Base-by-base conservation (phyloP, 2,113 vertebrate genomes). In the Delphinus delphis region DNA sequence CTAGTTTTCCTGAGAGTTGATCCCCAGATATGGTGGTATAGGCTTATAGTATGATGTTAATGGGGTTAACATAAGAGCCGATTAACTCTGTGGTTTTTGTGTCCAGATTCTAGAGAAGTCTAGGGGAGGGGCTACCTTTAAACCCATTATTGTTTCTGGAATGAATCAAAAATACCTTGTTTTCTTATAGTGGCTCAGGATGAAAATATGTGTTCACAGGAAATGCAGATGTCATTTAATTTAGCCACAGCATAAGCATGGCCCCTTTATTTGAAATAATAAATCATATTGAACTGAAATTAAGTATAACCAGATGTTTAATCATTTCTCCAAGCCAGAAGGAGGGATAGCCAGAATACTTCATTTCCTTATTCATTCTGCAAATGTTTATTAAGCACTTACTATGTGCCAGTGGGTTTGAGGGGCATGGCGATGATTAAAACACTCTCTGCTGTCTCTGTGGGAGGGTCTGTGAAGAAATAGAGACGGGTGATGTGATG, bases 61-160 rank as follows among this genome's bases (percentile, higher is more conserved):
- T 8, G 36, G 96, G 33, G n/a, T 73, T 67, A 73, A 62, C 17
- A 8, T 68, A 31, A 38, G 26, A 71, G 33, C n/a, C 53, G 41
- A 13, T 88, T 93, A 58, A 17, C 70, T 89, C 38, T 86, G 63
- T 91, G 90, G 73, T 93, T 94, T 80, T 80, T 86, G 23, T 47
- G 47, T 94, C 58, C 28, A 88, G 28, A 88, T 84, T 96, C 76
- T 81, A 84, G 38, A 63, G 90, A 28, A 47, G 4, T 89, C 28
- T 95, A 25, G 11, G 68, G 63, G 47, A 91, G 67, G 55, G 89
- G 55, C 63, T 89, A 25, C 50, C 50, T 84, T 83, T 71, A 90
- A 80, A 65, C 11, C 14, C 17, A 62, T 79, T 28, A 23, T 53
- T 84, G 74, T 83, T 97, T 94, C 76, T 84, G 65, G 70, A 90